These are phyloP conservation scores for Hystrix cristata DNA, from an alignment of 2,113 vertebrate species.

Conservation along the genomic window DNA sequence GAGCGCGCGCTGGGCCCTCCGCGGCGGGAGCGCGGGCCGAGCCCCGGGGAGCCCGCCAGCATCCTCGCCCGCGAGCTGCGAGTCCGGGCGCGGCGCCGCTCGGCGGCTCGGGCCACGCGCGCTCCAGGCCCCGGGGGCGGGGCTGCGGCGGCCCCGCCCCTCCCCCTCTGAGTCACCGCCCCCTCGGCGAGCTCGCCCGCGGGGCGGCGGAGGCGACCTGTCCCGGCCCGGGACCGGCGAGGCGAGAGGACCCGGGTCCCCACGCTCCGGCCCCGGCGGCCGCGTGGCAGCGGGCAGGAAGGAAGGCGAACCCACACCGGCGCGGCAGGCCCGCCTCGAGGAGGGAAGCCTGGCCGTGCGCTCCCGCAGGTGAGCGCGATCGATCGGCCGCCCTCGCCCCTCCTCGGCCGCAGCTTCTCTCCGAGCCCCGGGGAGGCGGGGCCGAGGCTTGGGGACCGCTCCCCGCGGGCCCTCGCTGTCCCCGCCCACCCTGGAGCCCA, in stretches of 20 bases:
- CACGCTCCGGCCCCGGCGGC: background rate
- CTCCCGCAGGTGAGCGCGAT: conserved; percentile 64
- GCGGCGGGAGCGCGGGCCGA: conserved; percentile 66
- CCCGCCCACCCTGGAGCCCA: conserved; percentile 56
- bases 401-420: conserved; percentile 15
- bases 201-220: background rate
- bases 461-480: background rate
- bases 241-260: background rate
- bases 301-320: background rate
- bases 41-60: conserved; percentile 37
- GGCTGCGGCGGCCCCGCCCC: conserved; percentile 13
- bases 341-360: background rate
- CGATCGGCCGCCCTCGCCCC: background rate
- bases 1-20: conserved; percentile 53
- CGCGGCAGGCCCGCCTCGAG: background rate
- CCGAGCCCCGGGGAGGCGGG: background rate
- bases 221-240: background rate
- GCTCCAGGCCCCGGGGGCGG: conserved; percentile 67
- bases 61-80: background rate
- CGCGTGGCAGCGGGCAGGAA: background rate
- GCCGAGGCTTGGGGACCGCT: conserved; percentile 37
- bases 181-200: background rate
- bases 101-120: conserved; percentile 68
- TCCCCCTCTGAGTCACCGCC: conserved; percentile 66
- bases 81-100: conserved; percentile 43